Evolutionary conservation across 2,888 invertebrate species (phyloP).

Genomic region (Yponomeuta evonymella): DNA sequence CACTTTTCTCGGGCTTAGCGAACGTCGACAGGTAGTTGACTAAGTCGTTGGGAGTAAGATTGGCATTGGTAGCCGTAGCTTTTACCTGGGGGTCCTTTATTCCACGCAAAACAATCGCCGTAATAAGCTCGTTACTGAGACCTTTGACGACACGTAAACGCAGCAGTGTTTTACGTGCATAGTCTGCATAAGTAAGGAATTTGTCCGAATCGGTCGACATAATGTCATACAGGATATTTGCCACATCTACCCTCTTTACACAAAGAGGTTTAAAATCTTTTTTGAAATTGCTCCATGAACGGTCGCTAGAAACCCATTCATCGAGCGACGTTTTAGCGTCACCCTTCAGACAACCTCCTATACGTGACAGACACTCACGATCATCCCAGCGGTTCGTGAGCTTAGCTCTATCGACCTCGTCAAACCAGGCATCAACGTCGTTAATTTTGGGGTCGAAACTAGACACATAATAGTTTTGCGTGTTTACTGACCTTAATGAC

Average conservation of each 20-base stretch:
- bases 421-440: too few species aligned
- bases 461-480: conserved; percentile 3
- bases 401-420: too few species aligned
- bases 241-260: conserved; percentile 5
- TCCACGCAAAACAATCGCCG: conserved; percentile 3
- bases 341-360: too few species aligned
- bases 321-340: too few species aligned
- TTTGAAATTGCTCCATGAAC: conserved; percentile 7
- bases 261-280: conserved; percentile 2
- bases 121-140: conserved; percentile 2
- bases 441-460: conserved; percentile 4
- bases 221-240: conserved; percentile 4
- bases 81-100: neutral
- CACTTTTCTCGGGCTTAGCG: too few species aligned
- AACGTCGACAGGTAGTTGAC: too few species aligned
- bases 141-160: conserved; percentile 8
- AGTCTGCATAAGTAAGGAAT: conserved; percentile 4
- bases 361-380: too few species aligned
- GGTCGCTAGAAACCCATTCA: neutral
- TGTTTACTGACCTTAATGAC: neutral
- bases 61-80: neutral
- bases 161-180: conserved; percentile 7
- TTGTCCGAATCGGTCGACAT: conserved; percentile 8
- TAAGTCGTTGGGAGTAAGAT: neutral
- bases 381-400: too few species aligned